Evolutionary conservation across 2,113 vertebrate genomes (phyloP).

Genomic region (Aptenodytes forsteri): DNA sequence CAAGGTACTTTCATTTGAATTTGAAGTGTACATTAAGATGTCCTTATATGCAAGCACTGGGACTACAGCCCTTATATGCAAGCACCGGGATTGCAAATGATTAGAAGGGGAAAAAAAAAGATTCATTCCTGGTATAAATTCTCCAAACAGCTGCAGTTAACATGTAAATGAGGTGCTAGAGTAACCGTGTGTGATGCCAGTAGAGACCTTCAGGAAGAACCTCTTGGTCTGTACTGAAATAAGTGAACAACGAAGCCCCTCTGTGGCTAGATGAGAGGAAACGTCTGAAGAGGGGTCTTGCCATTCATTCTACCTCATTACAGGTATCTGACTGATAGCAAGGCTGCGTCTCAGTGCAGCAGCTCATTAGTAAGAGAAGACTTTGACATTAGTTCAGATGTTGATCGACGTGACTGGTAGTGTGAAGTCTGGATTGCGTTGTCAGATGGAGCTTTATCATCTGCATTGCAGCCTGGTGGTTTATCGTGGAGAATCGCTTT

Average conservation of each 20-base stretch:
- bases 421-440: slow-evolving; percentile 63
- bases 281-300: slow-evolving; percentile 39
- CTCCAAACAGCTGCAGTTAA: not conserved
- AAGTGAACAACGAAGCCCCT: slow-evolving; percentile 42
- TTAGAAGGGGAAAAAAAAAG: not conserved
- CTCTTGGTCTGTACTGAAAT: slow-evolving; percentile 37
- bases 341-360: slow-evolving; percentile 47
- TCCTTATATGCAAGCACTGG: not conserved
- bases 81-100: not conserved
- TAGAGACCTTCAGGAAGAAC: slow-evolving; percentile 13
- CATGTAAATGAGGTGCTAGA: not conserved
- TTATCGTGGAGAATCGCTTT: slow-evolving; percentile 8
- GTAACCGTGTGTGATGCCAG: not conserved
- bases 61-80: not conserved
- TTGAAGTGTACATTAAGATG: not conserved
- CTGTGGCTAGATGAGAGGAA: slow-evolving; percentile 43
- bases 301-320: slow-evolving; percentile 68
- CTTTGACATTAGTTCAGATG: slow-evolving; percentile 78
- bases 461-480: slow-evolving; percentile 35
- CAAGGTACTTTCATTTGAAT: not conserved
- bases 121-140: not conserved
- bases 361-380: slow-evolving; percentile 76
- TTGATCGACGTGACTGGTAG: slow-evolving; percentile 70
- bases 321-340: slow-evolving; percentile 61
- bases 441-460: slow-evolving; percentile 61